These are phyloP conservation scores for Nipponia nippon DNA, from an alignment of 2,113 vertebrate genomes.

Conservation along the genomic window DNA sequence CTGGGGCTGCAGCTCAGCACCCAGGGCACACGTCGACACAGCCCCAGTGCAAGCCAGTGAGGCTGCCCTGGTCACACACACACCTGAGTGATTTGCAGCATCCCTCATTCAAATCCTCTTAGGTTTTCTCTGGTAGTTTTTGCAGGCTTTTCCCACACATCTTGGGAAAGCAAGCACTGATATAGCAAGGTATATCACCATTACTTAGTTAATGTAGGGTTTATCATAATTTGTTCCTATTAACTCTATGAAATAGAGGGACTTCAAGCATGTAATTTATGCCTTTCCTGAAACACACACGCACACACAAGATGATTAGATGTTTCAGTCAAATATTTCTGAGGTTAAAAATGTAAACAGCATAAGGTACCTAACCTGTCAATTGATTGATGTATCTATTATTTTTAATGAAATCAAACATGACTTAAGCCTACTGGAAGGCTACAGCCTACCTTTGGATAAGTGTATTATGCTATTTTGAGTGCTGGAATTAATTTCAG, in stretches of 20 bases:
- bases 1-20: background rate
- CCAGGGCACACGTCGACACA: accelerated
- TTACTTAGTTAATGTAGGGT: background rate
- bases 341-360: background rate
- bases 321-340: background rate
- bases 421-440: constrained; percentile 3
- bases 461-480: constrained; percentile 15
- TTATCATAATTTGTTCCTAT: background rate
- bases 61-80: background rate
- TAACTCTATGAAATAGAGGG: background rate
- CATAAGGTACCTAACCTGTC: background rate
- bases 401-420: background rate
- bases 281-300: background rate
- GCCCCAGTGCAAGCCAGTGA: background rate
- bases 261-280: background rate
- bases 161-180: background rate
- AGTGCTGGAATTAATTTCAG: constrained; percentile 40
- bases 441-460: background rate
- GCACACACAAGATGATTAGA: background rate
- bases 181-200: background rate
- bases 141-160: background rate
- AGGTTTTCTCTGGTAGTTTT: background rate
- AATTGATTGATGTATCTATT: background rate
- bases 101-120: background rate
- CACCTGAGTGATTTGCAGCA: background rate